Evolutionary conservation across 2,888 invertebrate species (phyloP).

Genomic region (Diabrotica balteata): DNA sequence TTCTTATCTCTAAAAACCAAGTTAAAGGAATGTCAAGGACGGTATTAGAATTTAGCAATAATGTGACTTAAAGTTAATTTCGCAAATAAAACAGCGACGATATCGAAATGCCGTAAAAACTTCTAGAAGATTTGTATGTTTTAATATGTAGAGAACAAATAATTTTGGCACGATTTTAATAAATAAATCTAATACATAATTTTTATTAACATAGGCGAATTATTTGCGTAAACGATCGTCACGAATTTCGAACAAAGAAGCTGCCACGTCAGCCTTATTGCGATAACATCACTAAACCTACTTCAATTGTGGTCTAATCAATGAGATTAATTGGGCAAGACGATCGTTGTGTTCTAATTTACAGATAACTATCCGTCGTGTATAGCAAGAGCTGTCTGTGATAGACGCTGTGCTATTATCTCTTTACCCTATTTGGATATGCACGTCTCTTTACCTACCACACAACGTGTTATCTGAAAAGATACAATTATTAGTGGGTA

Average conservation of each 20-base stretch:
- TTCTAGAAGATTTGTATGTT: too few relatives aligned
- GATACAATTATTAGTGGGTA: slow-evolving; percentile 23
- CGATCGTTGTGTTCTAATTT: slow-evolving; percentile 41
- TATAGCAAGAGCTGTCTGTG: slow-evolving; percentile 18
- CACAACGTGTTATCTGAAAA: slow-evolving; percentile 25
- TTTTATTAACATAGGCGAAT: too few relatives aligned
- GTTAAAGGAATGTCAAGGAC: too few relatives aligned
- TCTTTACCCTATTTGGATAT: slow-evolving; percentile 25
- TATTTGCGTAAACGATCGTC: slow-evolving; percentile 1
- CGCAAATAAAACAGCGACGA: too few relatives aligned
- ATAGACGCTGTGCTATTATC: slow-evolving; percentile 24
- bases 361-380: slow-evolving; percentile 31
- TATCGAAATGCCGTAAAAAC: too few relatives aligned
- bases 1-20: too few relatives aligned
- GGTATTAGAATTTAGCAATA: too few relatives aligned
- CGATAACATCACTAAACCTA: slow-evolving; percentile 33
- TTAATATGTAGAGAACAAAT: too few relatives aligned
- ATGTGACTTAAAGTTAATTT: too few relatives aligned
- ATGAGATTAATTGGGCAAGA: slow-evolving; percentile 45
- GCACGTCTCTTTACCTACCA: slow-evolving; percentile 21
- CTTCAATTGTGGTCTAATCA: slow-evolving; percentile 41
- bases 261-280: slow-evolving; percentile 31
- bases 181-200: too few relatives aligned
- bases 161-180: too few relatives aligned
- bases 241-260: slow-evolving; percentile 33